These are phyloP conservation scores for Thymelicus sylvestris DNA, from an alignment of 2,888 invertebrate genomes.

Conservation along the genomic window DNA sequence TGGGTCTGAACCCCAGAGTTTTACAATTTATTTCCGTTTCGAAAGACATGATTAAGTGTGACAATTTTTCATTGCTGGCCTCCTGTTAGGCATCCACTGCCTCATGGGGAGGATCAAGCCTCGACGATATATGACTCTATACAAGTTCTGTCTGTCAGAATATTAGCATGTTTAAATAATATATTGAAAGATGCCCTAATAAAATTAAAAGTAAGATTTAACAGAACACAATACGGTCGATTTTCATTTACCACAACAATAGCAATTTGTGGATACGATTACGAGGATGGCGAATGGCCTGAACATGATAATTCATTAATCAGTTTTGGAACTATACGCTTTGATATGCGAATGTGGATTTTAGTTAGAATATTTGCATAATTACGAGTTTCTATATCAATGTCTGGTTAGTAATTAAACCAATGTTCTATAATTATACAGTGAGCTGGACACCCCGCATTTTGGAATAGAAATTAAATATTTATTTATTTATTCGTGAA, in stretches of 20 bases:
- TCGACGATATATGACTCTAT: too few species aligned
- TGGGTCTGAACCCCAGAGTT: too few species aligned
- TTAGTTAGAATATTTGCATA: slow-evolving; percentile 23
- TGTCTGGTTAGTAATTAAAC: neutral
- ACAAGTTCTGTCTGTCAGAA: too few species aligned
- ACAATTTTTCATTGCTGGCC: too few species aligned
- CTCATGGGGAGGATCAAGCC: too few species aligned
- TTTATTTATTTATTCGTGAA: too few species aligned
- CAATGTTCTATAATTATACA: neutral
- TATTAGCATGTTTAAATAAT: neutral
- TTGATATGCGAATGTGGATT: slow-evolving; percentile 4
- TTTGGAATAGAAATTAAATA: too few species aligned
- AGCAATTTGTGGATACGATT: neutral
- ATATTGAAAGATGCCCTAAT: neutral
- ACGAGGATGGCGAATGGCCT: slow-evolving; percentile 24
- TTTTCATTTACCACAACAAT: neutral
- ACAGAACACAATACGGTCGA: neutral
- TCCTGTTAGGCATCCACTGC: too few species aligned
- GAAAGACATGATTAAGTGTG: too few species aligned
- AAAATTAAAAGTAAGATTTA: neutral
- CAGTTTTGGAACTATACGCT: slow-evolving; percentile 12
- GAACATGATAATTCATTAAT: slow-evolving; percentile 36
- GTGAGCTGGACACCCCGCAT: too few species aligned
- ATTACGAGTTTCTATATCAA: slow-evolving; percentile 26
- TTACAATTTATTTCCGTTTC: too few species aligned